A percentile compares a stretch with the other conserved stretches of the same genome.
Conservation (phyloP, 1,140 invertebrate species). For the Leptopilina clavipes region DNA sequence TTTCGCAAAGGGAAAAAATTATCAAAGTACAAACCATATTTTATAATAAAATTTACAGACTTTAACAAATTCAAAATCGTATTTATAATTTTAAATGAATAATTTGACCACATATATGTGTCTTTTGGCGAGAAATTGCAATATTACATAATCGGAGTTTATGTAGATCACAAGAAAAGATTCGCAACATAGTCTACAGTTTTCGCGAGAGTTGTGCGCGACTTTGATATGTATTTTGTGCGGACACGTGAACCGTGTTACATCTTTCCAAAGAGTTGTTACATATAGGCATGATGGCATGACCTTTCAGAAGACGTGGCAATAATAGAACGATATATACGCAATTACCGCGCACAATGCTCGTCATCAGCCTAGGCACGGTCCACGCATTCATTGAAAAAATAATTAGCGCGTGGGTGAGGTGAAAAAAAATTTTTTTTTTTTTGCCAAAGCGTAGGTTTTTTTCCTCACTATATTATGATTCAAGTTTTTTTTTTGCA, state of each 20-base stretch:
- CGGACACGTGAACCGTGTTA: conserved; percentile 12
- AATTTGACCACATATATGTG: neutral
- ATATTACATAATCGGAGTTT: conserved; percentile 21
- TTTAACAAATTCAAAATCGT: too few species aligned
- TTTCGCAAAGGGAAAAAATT: too few species aligned
- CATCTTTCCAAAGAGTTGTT: conserved; percentile 26
- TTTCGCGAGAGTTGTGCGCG: neutral
- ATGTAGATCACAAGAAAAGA: conserved; percentile 20
- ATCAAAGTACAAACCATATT: too few species aligned
- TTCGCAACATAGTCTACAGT: neutral
- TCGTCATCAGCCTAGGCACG: conserved; percentile 56
- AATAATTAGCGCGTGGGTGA: conserved; percentile 25
- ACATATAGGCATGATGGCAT: conserved; percentile 35
- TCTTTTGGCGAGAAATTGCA: conserved; percentile 1
- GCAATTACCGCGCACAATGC: conserved; percentile 56
- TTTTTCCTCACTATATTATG: neutral
- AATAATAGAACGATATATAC: conserved; percentile 62
- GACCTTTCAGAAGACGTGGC: conserved; percentile 59
- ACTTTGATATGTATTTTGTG: conserved; percentile 13
- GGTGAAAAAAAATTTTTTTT: neutral
- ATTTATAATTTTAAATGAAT: too few species aligned
- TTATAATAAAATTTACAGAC: too few species aligned
- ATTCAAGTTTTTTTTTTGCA: neutral
- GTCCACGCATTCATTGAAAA: conserved; percentile 29
- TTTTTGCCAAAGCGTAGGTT: neutral